Conservation (phyloP, 2,888 invertebrate species). For the Busseola fusca region DNA sequence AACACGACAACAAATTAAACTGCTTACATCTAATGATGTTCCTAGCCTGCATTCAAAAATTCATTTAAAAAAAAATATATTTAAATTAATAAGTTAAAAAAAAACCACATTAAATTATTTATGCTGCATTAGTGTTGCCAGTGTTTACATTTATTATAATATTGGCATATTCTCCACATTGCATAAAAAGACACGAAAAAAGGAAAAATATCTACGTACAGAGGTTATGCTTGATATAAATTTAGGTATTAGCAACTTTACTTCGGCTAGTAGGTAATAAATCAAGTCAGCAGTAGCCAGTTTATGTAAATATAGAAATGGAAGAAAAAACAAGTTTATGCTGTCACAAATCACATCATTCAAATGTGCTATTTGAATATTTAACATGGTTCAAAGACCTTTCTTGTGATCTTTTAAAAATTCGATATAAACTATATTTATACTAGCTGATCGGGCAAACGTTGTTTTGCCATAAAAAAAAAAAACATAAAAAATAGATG, state of each 20-base stretch:
- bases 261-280: constrained; percentile 30
- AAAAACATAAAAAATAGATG: too few relatives aligned
- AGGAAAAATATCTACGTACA: background rate
- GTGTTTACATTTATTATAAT: background rate
- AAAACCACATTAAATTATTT: background rate
- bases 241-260: constrained; percentile 2
- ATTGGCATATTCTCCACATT: background rate
- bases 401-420: constrained; percentile 16
- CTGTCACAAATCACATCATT: constrained; percentile 40
- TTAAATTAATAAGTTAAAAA: background rate
- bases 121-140: background rate
- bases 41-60: too few relatives aligned
- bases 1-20: background rate
- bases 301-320: constrained; percentile 33
- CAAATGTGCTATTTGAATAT: constrained; percentile 30
- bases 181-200: background rate
- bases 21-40: background rate
- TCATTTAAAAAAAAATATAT: too few relatives aligned
- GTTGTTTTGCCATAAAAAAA: too few relatives aligned
- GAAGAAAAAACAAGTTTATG: constrained; percentile 28
- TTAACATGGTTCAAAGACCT: constrained; percentile 7
- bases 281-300: constrained; percentile 24
- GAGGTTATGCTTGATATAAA: background rate
- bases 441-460: too few relatives aligned
- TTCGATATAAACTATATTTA: constrained; percentile 11